Base-by-base conservation (phyloP, 2,797 vertebrate species). In the Hyperoplus immaculatus region DNA sequence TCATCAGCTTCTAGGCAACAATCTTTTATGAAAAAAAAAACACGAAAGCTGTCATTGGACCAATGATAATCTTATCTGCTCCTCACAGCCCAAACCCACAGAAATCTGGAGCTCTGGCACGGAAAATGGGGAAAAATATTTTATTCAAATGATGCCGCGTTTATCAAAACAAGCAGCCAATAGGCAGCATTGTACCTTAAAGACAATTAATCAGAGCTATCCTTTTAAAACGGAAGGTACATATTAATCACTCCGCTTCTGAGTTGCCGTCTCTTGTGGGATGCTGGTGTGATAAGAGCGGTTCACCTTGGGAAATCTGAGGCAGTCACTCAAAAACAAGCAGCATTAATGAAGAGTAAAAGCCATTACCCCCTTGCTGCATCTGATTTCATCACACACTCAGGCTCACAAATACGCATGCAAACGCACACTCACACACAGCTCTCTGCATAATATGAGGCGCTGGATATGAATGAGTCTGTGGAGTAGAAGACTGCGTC, bases 141-240 rank as follows among this genome's bases (percentile, higher is more conserved):
- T 93, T 87, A 91, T 93, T 92, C 81, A 93, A 94, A 95, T 93
- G 86, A 92, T 39, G 73, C 57, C 0, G 63, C 70, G 81, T 89
- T 94, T 91, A 90, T 90, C 86, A 87, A 93, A 93, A 90, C 91
- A 94, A 92, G 91, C 87, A 93, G 89, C 91, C 89, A 93, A 92
- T 91, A 85, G 90, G 90, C 87, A 74, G 72, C 89, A 91, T 91
- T 92, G 93, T 91, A 93, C 83, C 89, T 87, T 89, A 87, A 92
- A 93, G 88, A 94, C 87, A 92, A 95, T 94, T 94, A 94, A 95
- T 95, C 92, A 94, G 92, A 93, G 88, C 87, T 83, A 93, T 93
- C 89, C 90, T 90, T 90, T 91, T 89, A 88, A 93, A 89, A 92
- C 73, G 65, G 79, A 83, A 88, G 82, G 76, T 85, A 85, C 86